A percentile compares a stretch with the other conserved stretches of the same genome.
These are phyloP conservation scores for Babylonia areolata DNA, from an alignment of 1,140 invertebrate genomes.

Conservation along the genomic window DNA sequence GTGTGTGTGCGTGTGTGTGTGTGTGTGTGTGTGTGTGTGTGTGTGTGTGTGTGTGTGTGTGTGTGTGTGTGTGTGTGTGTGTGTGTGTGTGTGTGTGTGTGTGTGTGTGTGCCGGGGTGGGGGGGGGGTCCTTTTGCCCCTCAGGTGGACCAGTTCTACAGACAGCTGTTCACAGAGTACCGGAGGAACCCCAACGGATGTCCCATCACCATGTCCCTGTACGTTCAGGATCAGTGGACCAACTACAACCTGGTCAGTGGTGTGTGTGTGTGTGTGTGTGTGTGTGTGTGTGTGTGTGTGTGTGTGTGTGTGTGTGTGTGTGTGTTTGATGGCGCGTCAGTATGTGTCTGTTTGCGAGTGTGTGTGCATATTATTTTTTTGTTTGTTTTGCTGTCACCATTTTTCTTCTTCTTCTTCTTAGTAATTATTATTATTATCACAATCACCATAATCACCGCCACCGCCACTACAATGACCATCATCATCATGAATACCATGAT, in stretches of 20 bases:
- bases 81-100: not conserved
- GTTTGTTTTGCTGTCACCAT: not conserved
- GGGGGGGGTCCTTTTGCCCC: no score
- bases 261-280: constrained; percentile 24
- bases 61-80: not conserved
- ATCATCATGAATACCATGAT: no score
- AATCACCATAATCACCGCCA: no score
- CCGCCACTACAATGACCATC: no score
- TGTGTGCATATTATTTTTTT: not conserved
- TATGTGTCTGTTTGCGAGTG: constrained; percentile 17
- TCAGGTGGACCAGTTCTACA: constrained; percentile 47
- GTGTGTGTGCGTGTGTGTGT: no score
- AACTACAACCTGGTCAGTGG: constrained; percentile 82
- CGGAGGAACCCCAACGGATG: constrained; percentile 89
- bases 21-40: not conserved
- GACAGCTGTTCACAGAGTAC: constrained; percentile 67
- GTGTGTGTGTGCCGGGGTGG: no score
- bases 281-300: not conserved
- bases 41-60: not conserved
- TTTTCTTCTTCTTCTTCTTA: not conserved
- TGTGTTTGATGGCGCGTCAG: not conserved
- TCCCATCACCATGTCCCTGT: constrained; percentile 87
- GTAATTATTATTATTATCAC: no score
- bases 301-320: not conserved
- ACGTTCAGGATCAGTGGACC: constrained; percentile 87